phyloP scores from a whole-genome alignment of 2,888 invertebrate genomes.

The Temnothorax ravouxi region DNA sequence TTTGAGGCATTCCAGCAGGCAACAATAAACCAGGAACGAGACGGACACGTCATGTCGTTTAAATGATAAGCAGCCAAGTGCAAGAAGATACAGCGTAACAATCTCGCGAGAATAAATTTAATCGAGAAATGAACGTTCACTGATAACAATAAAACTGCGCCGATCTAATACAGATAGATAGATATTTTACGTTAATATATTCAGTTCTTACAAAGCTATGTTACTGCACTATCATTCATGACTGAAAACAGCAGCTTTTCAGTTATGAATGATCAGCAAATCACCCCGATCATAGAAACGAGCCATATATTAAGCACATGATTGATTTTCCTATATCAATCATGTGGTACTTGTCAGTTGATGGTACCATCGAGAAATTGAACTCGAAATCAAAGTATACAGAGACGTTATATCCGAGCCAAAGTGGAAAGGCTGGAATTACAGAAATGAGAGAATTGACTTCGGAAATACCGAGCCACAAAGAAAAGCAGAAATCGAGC shows the following conservation, averaged over 20 bases:
- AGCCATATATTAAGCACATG: neutral
- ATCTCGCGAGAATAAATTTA: neutral
- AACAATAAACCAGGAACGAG: conserved; percentile 32
- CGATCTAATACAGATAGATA: neutral
- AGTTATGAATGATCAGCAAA: neutral
- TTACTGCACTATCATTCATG: neutral
- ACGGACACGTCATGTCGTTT: conserved; percentile 21
- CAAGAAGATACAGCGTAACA: conserved; percentile 16
- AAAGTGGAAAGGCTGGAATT: neutral
- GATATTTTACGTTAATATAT: neutral
- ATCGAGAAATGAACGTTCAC: neutral
- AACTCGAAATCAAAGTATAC: neutral
- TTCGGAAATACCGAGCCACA: neutral
- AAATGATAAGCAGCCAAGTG: conserved; percentile 40
- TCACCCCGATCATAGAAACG: neutral
- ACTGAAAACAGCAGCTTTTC: neutral
- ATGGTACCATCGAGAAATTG: neutral
- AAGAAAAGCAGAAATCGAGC: neutral
- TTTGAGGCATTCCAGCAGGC: conserved; percentile 30
- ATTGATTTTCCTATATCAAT: neutral
- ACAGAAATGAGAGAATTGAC: neutral
- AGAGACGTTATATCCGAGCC: neutral
- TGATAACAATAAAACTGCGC: neutral
- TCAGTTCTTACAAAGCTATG: neutral
- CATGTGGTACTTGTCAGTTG: neutral